Evolutionary conservation across 2,797 vertebrate genomes (phyloP).

Genomic region (Clarias platycephalus): DNA sequence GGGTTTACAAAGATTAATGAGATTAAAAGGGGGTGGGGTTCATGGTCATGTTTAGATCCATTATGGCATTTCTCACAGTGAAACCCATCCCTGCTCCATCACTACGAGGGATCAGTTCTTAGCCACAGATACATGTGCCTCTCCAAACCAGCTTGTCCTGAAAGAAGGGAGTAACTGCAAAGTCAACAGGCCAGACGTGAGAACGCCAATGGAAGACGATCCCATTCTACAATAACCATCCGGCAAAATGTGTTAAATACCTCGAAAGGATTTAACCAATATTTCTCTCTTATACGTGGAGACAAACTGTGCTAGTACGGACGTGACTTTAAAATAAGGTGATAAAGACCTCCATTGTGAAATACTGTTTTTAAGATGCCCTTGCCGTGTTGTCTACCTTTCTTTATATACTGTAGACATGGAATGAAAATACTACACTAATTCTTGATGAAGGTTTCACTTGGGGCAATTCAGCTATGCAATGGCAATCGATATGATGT

Average conservation of each 20-base stretch:
- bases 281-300: neutral
- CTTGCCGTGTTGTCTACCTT: neutral
- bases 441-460: neutral
- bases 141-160: conserved; percentile 51
- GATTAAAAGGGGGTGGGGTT: conserved; percentile 24
- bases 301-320: neutral
- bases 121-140: conserved; percentile 43
- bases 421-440: neutral
- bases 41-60: conserved; percentile 26
- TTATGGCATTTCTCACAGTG: conserved; percentile 39
- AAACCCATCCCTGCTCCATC: conserved; percentile 42
- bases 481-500: neutral
- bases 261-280: neutral
- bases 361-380: neutral
- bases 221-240: neutral
- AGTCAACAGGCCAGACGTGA: conserved; percentile 38
- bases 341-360: neutral
- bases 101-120: conserved; percentile 42
- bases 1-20: conserved; percentile 37
- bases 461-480: neutral
- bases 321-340: neutral
- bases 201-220: neutral
- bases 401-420: neutral
- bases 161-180: conserved; percentile 51
- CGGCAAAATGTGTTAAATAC: neutral